Base-by-base conservation (phyloP, 2,113 vertebrate genomes). In the Hyla sarda region DNA sequence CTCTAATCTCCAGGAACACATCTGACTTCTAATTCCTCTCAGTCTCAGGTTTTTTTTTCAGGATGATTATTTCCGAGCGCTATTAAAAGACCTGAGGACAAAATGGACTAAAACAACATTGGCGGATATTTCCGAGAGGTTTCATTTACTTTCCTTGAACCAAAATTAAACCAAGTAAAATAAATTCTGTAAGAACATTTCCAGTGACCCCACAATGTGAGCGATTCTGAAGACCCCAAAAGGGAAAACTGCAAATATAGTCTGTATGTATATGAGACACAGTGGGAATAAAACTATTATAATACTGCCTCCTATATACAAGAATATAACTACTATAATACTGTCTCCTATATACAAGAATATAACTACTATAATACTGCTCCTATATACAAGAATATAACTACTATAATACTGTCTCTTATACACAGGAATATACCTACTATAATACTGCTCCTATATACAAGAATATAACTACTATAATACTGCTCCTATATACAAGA, bases 51-150 rank as follows among this genome's bases (percentile, higher is more conserved):
- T 41, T 41, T 67, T 76, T 0, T 0, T 0, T 56, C 74, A 62
- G 45, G 65, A 71, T 1, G 80, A 83, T 90, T 90, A 79, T 89
- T 91, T 90, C 88, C 73, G 8, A 28, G 74, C 89, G 87, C 85
- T 91, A 89, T 90, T 90, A 87, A 11, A 4, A 89, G 90, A 87
- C 54, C 58, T 0, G 0, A 2, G 5, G 62, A 71, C 80, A 89
- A 73, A 58, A 41, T 25, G 82, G 83, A 45, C 85, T 91, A 82
- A 88, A 76, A 65, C 89, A 89, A 34, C 0, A 0, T 47, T 1
- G 41, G 85, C 89, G 45, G n/a, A 52, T 50, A 72, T 77, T 77
- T 72, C 81, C 30, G 17, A 54, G 28, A 78, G 50, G 74, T 13
- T 67, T 65, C 21, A 62, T 48, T 12, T 48, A n/a, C 58, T 65